Evolutionary conservation across 2,113 vertebrate genomes (phyloP), one percentile per base, ranked within the genome.

Genomic region (Clarias gariepinus): DNA sequence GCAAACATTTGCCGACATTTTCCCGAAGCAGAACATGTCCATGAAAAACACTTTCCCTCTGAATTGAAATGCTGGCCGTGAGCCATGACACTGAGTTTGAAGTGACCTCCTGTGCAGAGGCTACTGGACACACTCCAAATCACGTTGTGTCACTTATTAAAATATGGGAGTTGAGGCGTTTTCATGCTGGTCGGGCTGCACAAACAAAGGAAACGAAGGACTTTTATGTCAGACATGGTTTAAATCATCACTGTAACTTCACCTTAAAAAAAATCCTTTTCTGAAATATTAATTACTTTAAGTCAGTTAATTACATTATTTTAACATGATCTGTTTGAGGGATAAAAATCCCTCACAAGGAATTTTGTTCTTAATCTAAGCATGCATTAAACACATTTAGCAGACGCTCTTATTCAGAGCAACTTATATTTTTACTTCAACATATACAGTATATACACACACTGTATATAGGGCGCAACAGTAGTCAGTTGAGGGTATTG

Each of bases 11-110:
- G 0, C 73, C 16, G 12, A 69, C 28, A 71, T 36, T 58, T 57
- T 63, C 28, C 11, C 12, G 68, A 58, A 74, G 68, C 47, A 19
- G 23, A 74, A 84, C 30, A 30, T 83, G 82, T 30, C 52, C 64
- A 55, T 83, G 28, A 83, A 36, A 69, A 66, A 57, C 28, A 57
- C 12, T 55, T 57, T 68, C 33, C 76, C n/a, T 30, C 61, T 68
- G 47, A 80, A 21, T 86, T 30, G 2, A 23, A 60, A 66, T 25
- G n/a, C 60, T 68, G 74, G 47, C 84, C 69, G n/a, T 10, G 21
- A 68, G 84, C 60, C 74, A 79, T 85, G 84, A 85, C 76, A 55
- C 76, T 55, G 61, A 66, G 85, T 81, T 79, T 58, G 64, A 79
- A 36, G 85, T 81, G 85, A 86, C 85, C 74, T 85, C 74, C 84